Evolutionary conservation across 2,113 vertebrate genomes (phyloP).

Genomic region (Acanthochromis polyacanthus): DNA sequence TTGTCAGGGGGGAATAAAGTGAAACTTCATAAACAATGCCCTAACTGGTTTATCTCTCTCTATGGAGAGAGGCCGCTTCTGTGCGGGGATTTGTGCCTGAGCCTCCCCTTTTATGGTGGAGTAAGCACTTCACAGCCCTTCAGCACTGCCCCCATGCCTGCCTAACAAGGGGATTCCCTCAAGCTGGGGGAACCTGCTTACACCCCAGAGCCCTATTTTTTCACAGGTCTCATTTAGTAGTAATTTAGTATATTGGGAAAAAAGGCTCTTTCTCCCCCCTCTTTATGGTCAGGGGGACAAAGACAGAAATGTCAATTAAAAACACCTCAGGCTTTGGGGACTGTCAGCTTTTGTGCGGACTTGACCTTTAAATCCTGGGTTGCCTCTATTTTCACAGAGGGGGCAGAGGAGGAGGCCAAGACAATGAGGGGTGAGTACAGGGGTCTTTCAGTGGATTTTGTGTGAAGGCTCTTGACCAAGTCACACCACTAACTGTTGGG

Average conservation of each 20-base stretch:
- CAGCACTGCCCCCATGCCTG: conserved; percentile 66
- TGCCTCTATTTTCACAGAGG: conserved; percentile 82
- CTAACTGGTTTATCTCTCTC: conserved; percentile 91
- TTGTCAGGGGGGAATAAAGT: conserved; percentile 97
- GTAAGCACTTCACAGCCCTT: conserved; percentile 82
- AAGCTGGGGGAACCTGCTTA: conserved; percentile 73
- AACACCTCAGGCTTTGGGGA: conserved; percentile 80
- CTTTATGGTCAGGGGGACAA: conserved; percentile 76
- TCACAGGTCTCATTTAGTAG: conserved; percentile 80
- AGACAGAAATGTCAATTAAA: conserved; percentile 86
- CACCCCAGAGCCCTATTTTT: conserved; percentile 73
- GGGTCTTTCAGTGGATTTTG: conserved; percentile 69
- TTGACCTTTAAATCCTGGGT: conserved; percentile 87
- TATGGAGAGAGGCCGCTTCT: conserved; percentile 85
- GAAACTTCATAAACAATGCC: conserved; percentile 93
- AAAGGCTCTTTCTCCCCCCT: conserved; percentile 59
- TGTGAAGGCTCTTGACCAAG: conserved; percentile 78
- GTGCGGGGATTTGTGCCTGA: conserved; percentile 88
- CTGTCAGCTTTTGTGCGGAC: conserved; percentile 80
- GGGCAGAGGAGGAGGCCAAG: conserved; percentile 66
- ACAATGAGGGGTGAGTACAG: conserved; percentile 71
- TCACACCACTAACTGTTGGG: conserved; percentile 71
- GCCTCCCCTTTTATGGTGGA: conserved; percentile 83
- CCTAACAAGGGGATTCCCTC: conserved; percentile 82
- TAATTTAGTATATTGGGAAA: conserved; percentile 79